Base-by-base conservation (phyloP, 2,888 invertebrate genomes). In the Acleris literana region DNA sequence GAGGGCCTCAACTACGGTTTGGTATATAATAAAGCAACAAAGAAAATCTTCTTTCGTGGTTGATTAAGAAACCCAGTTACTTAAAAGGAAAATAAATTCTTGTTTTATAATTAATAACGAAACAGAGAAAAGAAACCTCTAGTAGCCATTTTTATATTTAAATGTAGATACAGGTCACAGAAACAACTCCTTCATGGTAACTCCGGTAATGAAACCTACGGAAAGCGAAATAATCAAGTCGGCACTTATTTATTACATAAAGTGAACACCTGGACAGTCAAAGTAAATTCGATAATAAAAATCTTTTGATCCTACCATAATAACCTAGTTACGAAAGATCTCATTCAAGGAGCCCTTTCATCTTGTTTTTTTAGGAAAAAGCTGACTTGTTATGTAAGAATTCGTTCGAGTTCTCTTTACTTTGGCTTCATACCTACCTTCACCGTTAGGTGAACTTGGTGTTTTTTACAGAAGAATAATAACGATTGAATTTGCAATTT, bases 221-320 rank as follows among this genome's bases (percentile, higher is more conserved):
- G 9, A 29, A 29, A 29, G 9, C 11, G 13, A 39, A 6, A 44
- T 13, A 44, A 44, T 16, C 44, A 44, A 44, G 44, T 16, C 44
- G 5, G 33, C 33, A n/a, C 46, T 46, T 6, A n/a, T 17, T 7
- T 46, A 17, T n/a, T 16, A n/a, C 46, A 46, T 17, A 46, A 46
- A n/a, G 33, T 53, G 17, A 29, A 29, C 29, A 29, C 29, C 17
- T 53, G 17, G 9, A 3, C n/a, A 53, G n/a, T 52, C n/a, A 29
- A 53, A 22, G 9, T 9, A 46, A 46, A 46, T 53, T 2, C 17
- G 5, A 11, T 52, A n/a, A 25, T 17, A 9, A n/a, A 44, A n/a
- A 52, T 25, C 52, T 52, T 52, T 52, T 52, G 52, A 52, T 52
- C 52, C 46, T 6, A 44, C 43, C 22, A 18, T 20, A 33, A 3